A percentile compares a stretch with the other conserved stretches of the same genome.
phyloP scores from a whole-genome alignment of 2,797 vertebrate species.

The Ctenochaetus hawaiiensis region DNA sequence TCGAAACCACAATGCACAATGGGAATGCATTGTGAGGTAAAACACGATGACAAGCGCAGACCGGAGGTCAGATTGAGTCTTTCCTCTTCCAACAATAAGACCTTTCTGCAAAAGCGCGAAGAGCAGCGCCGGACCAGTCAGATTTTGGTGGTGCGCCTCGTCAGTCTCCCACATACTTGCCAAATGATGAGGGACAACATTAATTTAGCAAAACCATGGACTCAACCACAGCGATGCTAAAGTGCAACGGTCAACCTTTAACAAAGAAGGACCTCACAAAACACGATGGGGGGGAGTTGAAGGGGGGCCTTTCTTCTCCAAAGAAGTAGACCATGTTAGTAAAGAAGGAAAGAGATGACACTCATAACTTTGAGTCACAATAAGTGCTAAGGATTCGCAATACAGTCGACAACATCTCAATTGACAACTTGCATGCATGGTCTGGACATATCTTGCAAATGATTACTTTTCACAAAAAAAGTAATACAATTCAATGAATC shows the following conservation, averaged over 20 bases:
- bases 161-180: slow-evolving; percentile 11
- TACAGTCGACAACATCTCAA: slow-evolving; percentile 42
- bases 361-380: slow-evolving; percentile 23
- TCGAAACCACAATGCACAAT: slow-evolving; percentile 52
- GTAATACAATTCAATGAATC: slow-evolving; percentile 16
- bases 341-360: slow-evolving; percentile 34
- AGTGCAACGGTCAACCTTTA: slow-evolving; percentile 28
- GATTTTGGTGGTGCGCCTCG: neutral
- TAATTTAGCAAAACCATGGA: slow-evolving; percentile 35
- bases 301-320: slow-evolving; percentile 70
- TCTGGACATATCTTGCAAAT: neutral
- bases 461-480: slow-evolving; percentile 46
- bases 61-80: neutral
- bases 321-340: slow-evolving; percentile 80
- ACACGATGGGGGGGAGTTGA: slow-evolving; percentile 14
- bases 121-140: slow-evolving; percentile 8
- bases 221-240: slow-evolving; percentile 29
- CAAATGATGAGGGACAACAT: neutral
- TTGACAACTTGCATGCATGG: slow-evolving; percentile 60
- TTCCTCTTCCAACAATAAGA: slow-evolving; percentile 5
- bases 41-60: slow-evolving; percentile 29
- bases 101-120: slow-evolving; percentile 10
- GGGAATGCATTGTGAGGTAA: slow-evolving; percentile 21
- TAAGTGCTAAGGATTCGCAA: slow-evolving; percentile 52
- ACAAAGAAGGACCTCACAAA: slow-evolving; percentile 30